These are phyloP conservation scores for Orchesella flavescens DNA, from an alignment of 2,888 invertebrate genomes.

Conservation along the genomic window DNA sequence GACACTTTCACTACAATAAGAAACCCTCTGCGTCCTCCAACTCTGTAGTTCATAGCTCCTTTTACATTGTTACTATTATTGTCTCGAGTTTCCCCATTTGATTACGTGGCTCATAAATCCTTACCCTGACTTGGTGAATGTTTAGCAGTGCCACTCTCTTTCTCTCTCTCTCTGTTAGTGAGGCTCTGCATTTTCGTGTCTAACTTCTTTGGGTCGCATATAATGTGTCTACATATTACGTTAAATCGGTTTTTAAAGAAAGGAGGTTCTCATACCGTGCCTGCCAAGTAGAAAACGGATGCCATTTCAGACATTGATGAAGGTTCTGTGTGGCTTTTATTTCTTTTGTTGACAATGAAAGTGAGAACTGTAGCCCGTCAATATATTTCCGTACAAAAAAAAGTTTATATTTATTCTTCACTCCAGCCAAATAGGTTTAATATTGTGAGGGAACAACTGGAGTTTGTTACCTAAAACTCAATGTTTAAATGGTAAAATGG, in stretches of 20 bases:
- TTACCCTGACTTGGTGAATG: conserved; percentile 50
- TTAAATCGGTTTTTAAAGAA: conserved; percentile 28
- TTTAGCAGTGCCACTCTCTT: conserved; percentile 10
- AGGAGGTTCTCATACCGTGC: conserved; percentile 18
- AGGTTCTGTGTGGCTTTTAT: conserved; percentile 51
- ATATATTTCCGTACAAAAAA: conserved; percentile 22
- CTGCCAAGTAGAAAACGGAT: conserved; percentile 21
- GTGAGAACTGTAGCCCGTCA: conserved; percentile 33
- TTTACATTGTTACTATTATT: conserved; percentile 32
- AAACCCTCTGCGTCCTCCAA: background rate
- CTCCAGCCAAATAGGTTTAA: background rate
- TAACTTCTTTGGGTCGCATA: conserved; percentile 21
- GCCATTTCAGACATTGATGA: conserved; percentile 55
- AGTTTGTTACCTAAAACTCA: background rate
- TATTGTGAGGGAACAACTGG: background rate
- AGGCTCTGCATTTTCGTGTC: background rate
- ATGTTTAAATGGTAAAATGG: background rate
- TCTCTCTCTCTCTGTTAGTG: conserved; percentile 6
- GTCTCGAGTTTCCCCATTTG: conserved; percentile 61
- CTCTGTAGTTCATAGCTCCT: background rate
- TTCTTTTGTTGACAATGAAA: conserved; percentile 45
- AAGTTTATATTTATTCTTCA: background rate
- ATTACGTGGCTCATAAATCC: conserved; percentile 59
- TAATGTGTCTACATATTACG: conserved; percentile 40
- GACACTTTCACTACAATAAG: conserved; percentile 30